Percentiles rank a stretch among this genome's conserved stretches.
Evolutionary conservation across 2,797 vertebrate species (phyloP).

Genomic region (Oreochromis mossambicus): DNA sequence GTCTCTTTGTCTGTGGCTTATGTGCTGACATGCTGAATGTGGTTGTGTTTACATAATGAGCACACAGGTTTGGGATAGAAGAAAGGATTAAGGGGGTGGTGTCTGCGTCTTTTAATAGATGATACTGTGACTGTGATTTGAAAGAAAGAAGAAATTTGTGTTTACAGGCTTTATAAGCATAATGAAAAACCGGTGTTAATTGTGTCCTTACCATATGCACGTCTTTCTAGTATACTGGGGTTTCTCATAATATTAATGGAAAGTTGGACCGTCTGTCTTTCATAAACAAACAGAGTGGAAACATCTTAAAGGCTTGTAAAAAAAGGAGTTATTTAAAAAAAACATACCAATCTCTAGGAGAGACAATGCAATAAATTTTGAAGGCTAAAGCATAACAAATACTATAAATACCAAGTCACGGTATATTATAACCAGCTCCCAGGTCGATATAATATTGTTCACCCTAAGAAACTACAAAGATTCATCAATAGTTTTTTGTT

Average conservation of each 20-base stretch:
- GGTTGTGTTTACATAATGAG: background rate
- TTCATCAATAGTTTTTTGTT: background rate
- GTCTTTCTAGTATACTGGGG: background rate
- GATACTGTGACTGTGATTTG: background rate
- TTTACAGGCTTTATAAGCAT: background rate
- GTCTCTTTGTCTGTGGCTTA: accelerated
- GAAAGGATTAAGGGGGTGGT: background rate
- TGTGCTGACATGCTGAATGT: background rate
- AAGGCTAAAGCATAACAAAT: background rate
- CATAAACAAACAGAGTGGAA: background rate
- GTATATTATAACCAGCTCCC: background rate
- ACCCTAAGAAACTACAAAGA: background rate
- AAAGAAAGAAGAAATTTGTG: background rate
- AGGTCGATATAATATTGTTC: background rate
- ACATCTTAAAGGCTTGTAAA: accelerated
- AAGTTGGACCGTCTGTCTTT: background rate
- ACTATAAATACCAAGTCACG: accelerated
- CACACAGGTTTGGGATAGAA: background rate
- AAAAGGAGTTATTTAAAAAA: background rate
- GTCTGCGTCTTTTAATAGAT: background rate
- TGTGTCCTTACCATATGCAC: accelerated
- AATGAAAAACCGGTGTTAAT: accelerated
- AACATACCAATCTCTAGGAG: background rate
- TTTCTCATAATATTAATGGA: background rate
- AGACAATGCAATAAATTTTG: accelerated